Percentiles rank a stretch among this genome's conserved stretches.
phyloP scores from a whole-genome alignment of 2,888 invertebrate species.

The Cheilosia pagana region DNA sequence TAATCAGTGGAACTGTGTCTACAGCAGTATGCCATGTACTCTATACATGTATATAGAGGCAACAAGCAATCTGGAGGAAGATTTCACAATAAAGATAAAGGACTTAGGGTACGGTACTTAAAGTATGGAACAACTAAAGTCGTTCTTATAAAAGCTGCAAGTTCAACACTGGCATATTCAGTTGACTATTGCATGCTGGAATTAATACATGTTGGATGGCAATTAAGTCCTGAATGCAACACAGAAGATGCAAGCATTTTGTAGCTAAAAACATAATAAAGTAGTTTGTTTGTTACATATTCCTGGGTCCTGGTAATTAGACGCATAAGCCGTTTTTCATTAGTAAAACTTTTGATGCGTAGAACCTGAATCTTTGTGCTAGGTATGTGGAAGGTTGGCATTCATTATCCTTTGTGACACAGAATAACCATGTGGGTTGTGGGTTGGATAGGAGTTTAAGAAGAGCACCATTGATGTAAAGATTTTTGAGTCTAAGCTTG shows the following conservation, averaged over 20 bases:
- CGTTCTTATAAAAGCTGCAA: constrained; percentile 36
- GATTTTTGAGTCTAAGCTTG: too few species aligned
- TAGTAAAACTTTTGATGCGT: constrained; percentile 45
- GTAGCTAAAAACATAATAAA: constrained; percentile 10
- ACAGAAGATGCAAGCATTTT: constrained; percentile 17
- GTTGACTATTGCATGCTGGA: constrained; percentile 53
- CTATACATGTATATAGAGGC: background rate
- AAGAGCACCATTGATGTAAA: too few species aligned
- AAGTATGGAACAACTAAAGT: constrained; percentile 45
- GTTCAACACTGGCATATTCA: constrained; percentile 27
- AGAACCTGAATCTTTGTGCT: background rate
- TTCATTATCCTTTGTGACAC: constrained; percentile 25
- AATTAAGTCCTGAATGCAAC: constrained; percentile 43
- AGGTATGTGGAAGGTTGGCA: background rate
- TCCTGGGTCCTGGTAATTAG: constrained; percentile 21
- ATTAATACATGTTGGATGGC: constrained; percentile 45
- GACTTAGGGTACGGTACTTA: constrained; percentile 40
- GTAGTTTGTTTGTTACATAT: constrained; percentile 22
- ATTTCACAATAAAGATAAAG: constrained; percentile 57
- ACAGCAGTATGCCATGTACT: background rate
- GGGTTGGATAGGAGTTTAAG: too few species aligned
- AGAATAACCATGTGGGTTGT: too few species aligned
- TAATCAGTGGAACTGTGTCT: constrained; percentile 48
- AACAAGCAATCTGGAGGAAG: constrained; percentile 29
- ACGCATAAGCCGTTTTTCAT: constrained; percentile 26